These are phyloP conservation scores for Heliornis fulica DNA, from an alignment of 2,113 vertebrate species.

Conservation along the genomic window DNA sequence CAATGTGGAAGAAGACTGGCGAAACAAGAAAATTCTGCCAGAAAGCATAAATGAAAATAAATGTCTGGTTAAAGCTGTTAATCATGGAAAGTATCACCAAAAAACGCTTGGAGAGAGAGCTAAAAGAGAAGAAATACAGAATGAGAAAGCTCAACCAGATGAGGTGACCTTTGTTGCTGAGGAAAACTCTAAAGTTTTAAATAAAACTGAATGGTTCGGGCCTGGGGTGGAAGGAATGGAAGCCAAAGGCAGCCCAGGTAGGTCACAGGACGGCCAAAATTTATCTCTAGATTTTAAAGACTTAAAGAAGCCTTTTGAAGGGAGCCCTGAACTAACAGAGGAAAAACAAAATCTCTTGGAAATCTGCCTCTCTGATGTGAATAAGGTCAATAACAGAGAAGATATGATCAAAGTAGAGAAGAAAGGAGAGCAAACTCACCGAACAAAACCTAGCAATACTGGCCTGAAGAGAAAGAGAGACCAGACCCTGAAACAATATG, in stretches of 20 bases:
- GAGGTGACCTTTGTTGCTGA: neutral
- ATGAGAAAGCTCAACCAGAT: neutral
- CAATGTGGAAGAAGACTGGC: neutral
- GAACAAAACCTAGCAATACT: neutral
- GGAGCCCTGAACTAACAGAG: neutral
- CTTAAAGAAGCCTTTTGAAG: neutral
- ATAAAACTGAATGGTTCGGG: conserved; percentile 30
- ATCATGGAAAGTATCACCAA: neutral
- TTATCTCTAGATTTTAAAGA: neutral
- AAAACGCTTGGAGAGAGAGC: neutral
- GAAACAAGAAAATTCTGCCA: conserved; percentile 31
- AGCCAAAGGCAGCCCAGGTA: neutral
- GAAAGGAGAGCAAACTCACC: neutral
- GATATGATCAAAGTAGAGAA: neutral
- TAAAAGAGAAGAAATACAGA: neutral
- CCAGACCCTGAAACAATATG: neutral
- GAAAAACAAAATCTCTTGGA: neutral
- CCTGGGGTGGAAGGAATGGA: neutral
- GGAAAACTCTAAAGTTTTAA: conserved; percentile 15
- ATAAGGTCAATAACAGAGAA: neutral
- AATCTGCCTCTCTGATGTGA: neutral
- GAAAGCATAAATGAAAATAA: conserved; percentile 31
- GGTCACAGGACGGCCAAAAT: neutral
- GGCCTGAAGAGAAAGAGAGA: neutral
- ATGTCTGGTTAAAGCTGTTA: neutral